These are phyloP conservation scores for Panzeria rudis DNA, from an alignment of 2,888 invertebrate genomes.

Conservation along the genomic window DNA sequence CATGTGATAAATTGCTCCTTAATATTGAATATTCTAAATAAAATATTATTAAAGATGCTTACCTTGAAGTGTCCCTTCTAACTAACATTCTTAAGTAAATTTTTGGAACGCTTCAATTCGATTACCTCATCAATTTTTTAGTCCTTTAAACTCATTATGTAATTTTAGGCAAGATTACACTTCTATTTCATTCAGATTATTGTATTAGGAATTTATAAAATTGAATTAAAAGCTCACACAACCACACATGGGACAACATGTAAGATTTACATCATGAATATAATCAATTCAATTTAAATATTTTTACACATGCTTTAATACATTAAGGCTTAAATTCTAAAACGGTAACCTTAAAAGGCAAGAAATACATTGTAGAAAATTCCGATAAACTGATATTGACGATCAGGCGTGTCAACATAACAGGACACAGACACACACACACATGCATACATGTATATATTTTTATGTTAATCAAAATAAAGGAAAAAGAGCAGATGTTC, in stretches of 20 bases:
- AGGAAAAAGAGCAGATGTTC: neutral
- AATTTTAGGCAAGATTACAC: neutral
- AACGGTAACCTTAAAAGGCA: neutral
- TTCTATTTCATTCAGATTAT: conserved; percentile 13
- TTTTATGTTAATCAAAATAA: neutral
- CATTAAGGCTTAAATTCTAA: conserved; percentile 7
- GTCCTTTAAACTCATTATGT: neutral
- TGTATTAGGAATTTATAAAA: conserved; percentile 38
- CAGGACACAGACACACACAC: neutral
- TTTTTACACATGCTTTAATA: conserved; percentile 18
- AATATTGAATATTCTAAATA: too few species aligned
- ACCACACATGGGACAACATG: neutral
- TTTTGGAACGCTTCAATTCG: neutral
- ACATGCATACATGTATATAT: neutral
- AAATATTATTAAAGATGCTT: too few species aligned
- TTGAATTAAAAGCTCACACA: conserved; percentile 39
- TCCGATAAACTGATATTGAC: neutral
- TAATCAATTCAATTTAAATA: conserved; percentile 41
- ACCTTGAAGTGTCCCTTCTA: too few species aligned
- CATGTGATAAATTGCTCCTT: too few species aligned
- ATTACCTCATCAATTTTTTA: neutral
- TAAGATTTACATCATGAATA: neutral
- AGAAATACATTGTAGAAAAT: conserved; percentile 7
- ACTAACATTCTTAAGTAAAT: too few species aligned
- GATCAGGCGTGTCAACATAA: neutral